Evolutionary conservation across 2,888 invertebrate genomes (phyloP).

Genomic region (Hecatera dysodea): DNA sequence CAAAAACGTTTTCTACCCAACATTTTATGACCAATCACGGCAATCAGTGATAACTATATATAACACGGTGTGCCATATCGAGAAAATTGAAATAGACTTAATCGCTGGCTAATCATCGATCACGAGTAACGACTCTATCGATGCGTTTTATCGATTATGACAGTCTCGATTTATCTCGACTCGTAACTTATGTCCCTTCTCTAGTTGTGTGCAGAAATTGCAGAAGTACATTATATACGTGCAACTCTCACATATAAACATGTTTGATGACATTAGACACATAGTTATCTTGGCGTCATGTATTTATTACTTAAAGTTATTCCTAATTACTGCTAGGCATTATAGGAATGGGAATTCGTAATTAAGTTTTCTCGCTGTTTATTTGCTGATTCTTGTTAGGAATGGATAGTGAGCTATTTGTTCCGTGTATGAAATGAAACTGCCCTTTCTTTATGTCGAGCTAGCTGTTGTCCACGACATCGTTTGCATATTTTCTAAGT

Average conservation of each 20-base stretch:
- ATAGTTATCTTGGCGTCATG: slow-evolving; percentile 54
- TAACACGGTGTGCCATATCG: slow-evolving; percentile 58
- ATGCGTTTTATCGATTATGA: slow-evolving; percentile 61
- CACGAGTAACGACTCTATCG: slow-evolving; percentile 61
- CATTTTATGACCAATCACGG: slow-evolving; percentile 60
- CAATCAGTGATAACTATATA: slow-evolving; percentile 62
- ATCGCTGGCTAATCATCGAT: slow-evolving; percentile 62
- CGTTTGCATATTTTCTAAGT: neutral
- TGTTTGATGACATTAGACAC: slow-evolving; percentile 62
- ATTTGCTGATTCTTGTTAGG: slow-evolving; percentile 23
- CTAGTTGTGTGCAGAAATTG: slow-evolving; percentile 64
- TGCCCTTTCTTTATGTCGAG: slow-evolving; percentile 8
- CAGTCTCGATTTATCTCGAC: slow-evolving; percentile 54
- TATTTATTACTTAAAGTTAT: slow-evolving; percentile 66
- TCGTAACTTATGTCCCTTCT: slow-evolving; percentile 53
- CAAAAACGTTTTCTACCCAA: slow-evolving; percentile 53
- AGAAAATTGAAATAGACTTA: slow-evolving; percentile 65
- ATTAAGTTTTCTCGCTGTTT: slow-evolving; percentile 56
- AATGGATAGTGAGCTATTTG: slow-evolving; percentile 30
- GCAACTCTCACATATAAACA: slow-evolving; percentile 72
- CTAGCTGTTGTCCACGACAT: neutral
- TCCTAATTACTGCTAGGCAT: slow-evolving; percentile 60
- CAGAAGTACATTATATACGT: slow-evolving; percentile 71
- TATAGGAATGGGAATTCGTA: slow-evolving; percentile 53
- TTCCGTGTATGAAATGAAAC: slow-evolving; percentile 34